Evolutionary conservation across 1,140 invertebrate species (phyloP).

Genomic region (Aphelenchoides avenae): DNA sequence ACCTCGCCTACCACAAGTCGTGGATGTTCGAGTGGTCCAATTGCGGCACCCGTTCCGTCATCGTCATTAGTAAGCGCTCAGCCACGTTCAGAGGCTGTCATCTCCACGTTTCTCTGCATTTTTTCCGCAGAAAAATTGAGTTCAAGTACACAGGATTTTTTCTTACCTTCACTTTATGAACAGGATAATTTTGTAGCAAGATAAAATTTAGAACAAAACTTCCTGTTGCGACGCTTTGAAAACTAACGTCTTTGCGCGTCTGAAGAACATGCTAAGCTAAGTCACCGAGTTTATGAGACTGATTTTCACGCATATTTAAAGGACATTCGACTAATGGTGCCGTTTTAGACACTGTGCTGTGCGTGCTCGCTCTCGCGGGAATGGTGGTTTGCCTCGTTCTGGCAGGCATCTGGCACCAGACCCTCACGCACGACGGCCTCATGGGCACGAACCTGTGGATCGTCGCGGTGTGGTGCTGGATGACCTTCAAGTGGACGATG

Average conservation of each 20-base stretch:
- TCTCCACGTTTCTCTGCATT: constrained; percentile 2
- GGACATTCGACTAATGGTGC: background rate
- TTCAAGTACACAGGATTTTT: constrained; percentile 5
- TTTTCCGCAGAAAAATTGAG: background rate
- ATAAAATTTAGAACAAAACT: background rate
- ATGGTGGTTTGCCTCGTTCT: constrained; percentile 39
- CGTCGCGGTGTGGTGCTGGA: constrained; percentile 45
- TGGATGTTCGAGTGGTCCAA: constrained; percentile 43
- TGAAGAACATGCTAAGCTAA: background rate
- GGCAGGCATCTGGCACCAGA: constrained; percentile 34
- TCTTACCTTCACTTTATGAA: background rate
- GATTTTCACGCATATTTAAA: background rate
- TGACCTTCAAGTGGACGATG: constrained; percentile 50
- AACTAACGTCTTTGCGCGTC: background rate
- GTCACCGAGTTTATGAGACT: background rate
- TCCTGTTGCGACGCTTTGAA: background rate
- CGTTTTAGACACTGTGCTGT: constrained; percentile 37
- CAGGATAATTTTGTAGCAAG: background rate
- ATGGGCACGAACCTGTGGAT: constrained; percentile 44
- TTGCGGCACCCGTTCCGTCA: constrained; percentile 12
- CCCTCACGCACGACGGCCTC: constrained; percentile 20
- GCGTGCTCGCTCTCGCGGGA: constrained; percentile 37
- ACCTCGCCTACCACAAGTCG: constrained; percentile 40
- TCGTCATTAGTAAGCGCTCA: constrained; percentile 39
- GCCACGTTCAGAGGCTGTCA: constrained; percentile 2